Conservation (phyloP, 1,140 invertebrate genomes). For the Cydia pomonella region DNA sequence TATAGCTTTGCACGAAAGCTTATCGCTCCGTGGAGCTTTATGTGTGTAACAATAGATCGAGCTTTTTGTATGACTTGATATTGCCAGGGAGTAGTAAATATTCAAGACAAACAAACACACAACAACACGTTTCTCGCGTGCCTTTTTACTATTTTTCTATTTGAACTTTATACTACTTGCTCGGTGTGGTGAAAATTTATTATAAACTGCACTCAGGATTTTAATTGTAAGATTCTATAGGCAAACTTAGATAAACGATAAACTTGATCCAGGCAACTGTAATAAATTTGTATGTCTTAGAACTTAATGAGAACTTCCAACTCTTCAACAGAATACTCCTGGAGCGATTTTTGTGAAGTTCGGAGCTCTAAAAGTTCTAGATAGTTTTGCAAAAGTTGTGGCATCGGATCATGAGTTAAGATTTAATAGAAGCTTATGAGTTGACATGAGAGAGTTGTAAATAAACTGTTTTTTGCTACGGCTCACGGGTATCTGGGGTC, state of each 20-base stretch:
- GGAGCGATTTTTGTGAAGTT: constrained; percentile 4
- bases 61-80: background rate
- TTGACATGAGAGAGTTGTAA: background rate
- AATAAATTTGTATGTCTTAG: background rate
- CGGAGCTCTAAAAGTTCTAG: background rate
- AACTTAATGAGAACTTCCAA: constrained; percentile 8
- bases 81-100: too few relatives aligned
- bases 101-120: too few relatives aligned
- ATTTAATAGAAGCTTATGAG: background rate
- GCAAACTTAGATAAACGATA: background rate
- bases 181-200: too few relatives aligned
- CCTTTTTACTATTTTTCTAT: too few relatives aligned
- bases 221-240: background rate
- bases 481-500: too few relatives aligned
- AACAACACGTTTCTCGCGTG: too few relatives aligned
- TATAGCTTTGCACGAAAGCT: constrained; percentile 22
- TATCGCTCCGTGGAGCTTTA: constrained; percentile 9
- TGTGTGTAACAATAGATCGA: constrained; percentile 7
- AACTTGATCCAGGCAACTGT: background rate
- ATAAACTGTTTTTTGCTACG: too few relatives aligned
- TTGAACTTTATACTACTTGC: too few relatives aligned
- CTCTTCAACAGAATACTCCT: background rate
- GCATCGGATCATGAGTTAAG: background rate
- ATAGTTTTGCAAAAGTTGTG: background rate
- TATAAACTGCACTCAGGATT: too few relatives aligned